Percentiles rank a stretch among this genome's conserved stretches.
phyloP scores from a whole-genome alignment of 1,140 invertebrate genomes.

The Ctenoplectra terminalis region DNA sequence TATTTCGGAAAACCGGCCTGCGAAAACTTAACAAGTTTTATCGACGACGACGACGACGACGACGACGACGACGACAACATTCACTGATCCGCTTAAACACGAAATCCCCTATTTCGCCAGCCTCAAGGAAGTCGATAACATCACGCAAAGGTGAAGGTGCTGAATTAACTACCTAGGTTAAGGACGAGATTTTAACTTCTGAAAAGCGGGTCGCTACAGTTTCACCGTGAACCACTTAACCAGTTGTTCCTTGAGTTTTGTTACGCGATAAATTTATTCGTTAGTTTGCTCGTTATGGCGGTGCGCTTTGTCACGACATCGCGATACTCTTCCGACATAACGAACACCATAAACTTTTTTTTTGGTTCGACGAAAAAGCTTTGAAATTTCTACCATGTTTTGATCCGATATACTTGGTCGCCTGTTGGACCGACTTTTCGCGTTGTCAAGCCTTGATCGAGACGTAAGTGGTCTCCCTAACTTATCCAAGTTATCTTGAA shows the following conservation, averaged over 20 bases:
- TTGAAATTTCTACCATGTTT: neutral
- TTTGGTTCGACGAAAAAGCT: too few species aligned
- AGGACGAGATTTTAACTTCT: constrained; percentile 46
- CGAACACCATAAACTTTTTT: neutral
- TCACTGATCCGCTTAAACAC: constrained; percentile 9
- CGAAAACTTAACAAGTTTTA: neutral
- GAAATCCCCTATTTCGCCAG: constrained; percentile 18
- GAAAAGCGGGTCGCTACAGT: constrained; percentile 33
- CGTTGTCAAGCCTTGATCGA: neutral
- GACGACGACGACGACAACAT: constrained; percentile 1
- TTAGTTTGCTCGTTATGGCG: neutral
- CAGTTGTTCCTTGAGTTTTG: constrained; percentile 14
- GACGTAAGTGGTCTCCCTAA: neutral
- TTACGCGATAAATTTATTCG: neutral
- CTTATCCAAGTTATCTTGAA: neutral
- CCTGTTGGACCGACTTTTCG: neutral
- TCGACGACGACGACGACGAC: constrained; percentile 3
- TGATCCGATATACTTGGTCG: too few species aligned
- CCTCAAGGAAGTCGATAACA: constrained; percentile 40
- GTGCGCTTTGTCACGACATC: constrained; percentile 1
- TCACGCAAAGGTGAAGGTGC: constrained; percentile 54
- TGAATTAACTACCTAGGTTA: constrained; percentile 52
- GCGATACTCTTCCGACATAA: too few species aligned
- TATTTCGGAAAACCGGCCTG: neutral
- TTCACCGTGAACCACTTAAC: constrained; percentile 30